Percentiles rank a stretch among this genome's conserved stretches.
Evolutionary conservation across 1,140 invertebrate genomes (phyloP).

Genomic region (Magallana gigas): DNA sequence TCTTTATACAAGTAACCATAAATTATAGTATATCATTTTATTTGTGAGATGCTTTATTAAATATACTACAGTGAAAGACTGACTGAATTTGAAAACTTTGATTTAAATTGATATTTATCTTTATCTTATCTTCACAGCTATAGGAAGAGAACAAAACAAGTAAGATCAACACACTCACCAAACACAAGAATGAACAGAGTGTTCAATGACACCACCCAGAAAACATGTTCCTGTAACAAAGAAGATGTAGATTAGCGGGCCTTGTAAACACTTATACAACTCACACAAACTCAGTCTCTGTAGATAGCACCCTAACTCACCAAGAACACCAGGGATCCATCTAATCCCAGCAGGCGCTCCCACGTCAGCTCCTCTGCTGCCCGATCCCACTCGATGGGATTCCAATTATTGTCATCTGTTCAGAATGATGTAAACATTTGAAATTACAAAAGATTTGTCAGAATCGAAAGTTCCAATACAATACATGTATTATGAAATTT

Average conservation of each 20-base stretch:
- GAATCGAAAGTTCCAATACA: no score
- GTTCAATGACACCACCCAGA: slow-evolving; percentile 99
- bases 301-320: slow-evolving; percentile 67
- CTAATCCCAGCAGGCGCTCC: slow-evolving; percentile 95
- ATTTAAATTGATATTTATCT: no score
- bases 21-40: no score
- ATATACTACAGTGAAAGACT: no score
- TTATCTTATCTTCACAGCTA: no score
- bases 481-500: no score
- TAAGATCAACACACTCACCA: slow-evolving; percentile 74
- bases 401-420: slow-evolving; percentile 93
- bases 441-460: neutral
- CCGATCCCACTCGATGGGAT: slow-evolving; percentile 98
- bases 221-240: slow-evolving; percentile 91
- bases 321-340: slow-evolving; percentile 97
- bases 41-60: no score
- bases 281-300: neutral
- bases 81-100: no score
- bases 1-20: neutral
- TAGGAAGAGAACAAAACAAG: no score
- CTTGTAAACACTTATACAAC: neutral
- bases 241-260: neutral
- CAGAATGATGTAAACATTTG: slow-evolving; percentile 46
- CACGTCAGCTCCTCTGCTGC: slow-evolving; percentile 98
- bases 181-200: slow-evolving; percentile 95